These are phyloP conservation scores for Cygnus atratus DNA, from an alignment of 2,113 vertebrate genomes.

Conservation along the genomic window DNA sequence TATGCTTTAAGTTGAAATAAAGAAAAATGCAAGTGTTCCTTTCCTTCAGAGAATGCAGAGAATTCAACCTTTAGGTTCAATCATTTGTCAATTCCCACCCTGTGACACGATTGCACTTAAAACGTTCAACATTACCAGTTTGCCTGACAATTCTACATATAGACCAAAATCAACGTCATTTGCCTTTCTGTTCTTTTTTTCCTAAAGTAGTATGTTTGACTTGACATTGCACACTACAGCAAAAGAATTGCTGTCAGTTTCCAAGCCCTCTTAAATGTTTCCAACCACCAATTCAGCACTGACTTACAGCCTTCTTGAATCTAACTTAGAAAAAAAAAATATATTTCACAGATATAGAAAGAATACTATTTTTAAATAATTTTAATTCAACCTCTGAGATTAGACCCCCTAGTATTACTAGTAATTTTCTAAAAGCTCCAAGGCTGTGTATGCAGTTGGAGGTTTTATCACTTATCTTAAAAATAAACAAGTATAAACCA, in stretches of 20 bases:
- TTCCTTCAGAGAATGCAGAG: neutral
- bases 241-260: neutral
- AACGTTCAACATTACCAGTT: neutral
- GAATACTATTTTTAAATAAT: conserved; percentile 31
- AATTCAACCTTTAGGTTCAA: neutral
- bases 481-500: conserved; percentile 17
- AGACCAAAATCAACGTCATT: neutral
- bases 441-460: neutral
- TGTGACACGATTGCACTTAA: neutral
- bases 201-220: neutral
- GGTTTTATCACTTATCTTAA: conserved; percentile 9
- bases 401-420: neutral
- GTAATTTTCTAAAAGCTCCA: neutral
- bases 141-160: neutral
- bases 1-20: neutral
- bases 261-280: conserved; percentile 27
- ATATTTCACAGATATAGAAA: conserved; percentile 24
- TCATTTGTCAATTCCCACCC: neutral
- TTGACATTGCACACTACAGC: neutral
- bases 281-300: conserved; percentile 6
- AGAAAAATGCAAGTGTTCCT: neutral
- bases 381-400: conserved; percentile 26
- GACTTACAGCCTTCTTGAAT: neutral
- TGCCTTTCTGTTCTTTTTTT: neutral
- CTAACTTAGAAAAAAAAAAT: conserved; percentile 44